These are phyloP conservation scores for Orthosia gothica DNA, from an alignment of 2,888 invertebrate species.

Conservation along the genomic window DNA sequence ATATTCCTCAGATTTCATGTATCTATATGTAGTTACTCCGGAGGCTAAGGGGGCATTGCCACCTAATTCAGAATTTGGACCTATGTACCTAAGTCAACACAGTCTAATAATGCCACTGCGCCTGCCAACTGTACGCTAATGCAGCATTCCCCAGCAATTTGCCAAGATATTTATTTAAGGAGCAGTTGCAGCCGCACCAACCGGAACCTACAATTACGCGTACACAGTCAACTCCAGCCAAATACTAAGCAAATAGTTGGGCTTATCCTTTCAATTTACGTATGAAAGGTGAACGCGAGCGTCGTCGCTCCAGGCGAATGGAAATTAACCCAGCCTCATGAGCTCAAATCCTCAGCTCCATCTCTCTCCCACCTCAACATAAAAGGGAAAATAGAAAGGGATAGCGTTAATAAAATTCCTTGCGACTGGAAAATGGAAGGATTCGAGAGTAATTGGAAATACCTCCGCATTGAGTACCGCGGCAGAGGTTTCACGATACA, in stretches of 20 bases:
- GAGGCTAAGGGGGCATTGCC: no score
- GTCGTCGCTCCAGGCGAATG: slow-evolving; percentile 85
- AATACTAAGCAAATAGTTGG: slow-evolving; percentile 78
- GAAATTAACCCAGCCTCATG: slow-evolving; percentile 88
- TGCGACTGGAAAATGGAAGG: slow-evolving; percentile 88
- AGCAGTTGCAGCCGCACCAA: neutral
- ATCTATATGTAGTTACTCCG: no score
- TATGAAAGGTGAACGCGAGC: slow-evolving; percentile 83
- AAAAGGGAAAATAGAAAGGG: slow-evolving; percentile 75
- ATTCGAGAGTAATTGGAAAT: slow-evolving; percentile 91
- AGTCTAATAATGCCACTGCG: neutral
- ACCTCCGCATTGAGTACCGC: slow-evolving; percentile 88
- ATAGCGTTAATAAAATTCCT: slow-evolving; percentile 85
- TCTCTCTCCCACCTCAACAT: slow-evolving; percentile 75
- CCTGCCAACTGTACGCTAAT: neutral
- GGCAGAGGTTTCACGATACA: slow-evolving; percentile 84
- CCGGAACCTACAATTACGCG: slow-evolving; percentile 59
- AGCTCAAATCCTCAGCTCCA: slow-evolving; percentile 78
- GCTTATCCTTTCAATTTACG: slow-evolving; percentile 86
- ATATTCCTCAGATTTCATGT: no score
- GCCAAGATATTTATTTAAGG: slow-evolving; percentile 44
- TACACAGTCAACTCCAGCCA: slow-evolving; percentile 50
- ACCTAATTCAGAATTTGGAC: neutral
- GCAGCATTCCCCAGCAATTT: slow-evolving; percentile 20
- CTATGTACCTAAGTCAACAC: no score